phyloP scores from a whole-genome alignment of 2,797 vertebrate species.

The Onychomys torridus region DNA sequence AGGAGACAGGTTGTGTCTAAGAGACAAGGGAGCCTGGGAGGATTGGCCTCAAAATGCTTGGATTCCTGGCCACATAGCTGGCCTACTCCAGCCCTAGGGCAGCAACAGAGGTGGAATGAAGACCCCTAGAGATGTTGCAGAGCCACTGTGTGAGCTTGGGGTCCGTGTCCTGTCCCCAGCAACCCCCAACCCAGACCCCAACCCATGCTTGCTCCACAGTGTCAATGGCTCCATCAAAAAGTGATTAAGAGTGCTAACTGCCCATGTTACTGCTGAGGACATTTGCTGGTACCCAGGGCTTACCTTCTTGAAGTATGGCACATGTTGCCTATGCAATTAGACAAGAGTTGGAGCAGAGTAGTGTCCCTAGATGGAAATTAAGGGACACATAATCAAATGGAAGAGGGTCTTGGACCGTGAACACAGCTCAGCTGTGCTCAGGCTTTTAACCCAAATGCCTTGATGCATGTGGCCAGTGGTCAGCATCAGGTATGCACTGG shows the following conservation, averaged over 20 bases:
- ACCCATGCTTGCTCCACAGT: rapidly evolving
- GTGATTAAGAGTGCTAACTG: neutral
- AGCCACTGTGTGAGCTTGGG: rapidly evolving
- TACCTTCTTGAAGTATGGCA: rapidly evolving
- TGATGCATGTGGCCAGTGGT: neutral
- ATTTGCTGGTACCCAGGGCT: rapidly evolving
- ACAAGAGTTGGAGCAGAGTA: neutral
- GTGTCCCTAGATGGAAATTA: neutral
- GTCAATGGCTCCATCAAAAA: neutral
- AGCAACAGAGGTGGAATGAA: too few species aligned
- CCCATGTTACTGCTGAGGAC: rapidly evolving
- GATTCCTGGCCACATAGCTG: rapidly evolving
- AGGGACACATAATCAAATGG: neutral
- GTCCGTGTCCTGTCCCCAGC: rapidly evolving
- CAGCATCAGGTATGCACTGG: too few species aligned
- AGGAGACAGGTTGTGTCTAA: neutral
- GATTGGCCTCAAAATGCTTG: rapidly evolving
- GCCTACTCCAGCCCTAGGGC: rapidly evolving
- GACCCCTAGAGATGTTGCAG: too few species aligned
- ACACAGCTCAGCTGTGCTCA: neutral
- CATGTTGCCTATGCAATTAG: rapidly evolving
- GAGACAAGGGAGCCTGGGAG: neutral
- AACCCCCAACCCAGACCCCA: neutral
- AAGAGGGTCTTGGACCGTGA: rapidly evolving
- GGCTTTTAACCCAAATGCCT: neutral